These are phyloP conservation scores for Brachionichthys hirsutus DNA, from an alignment of 2,113 vertebrate genomes.

Conservation along the genomic window DNA sequence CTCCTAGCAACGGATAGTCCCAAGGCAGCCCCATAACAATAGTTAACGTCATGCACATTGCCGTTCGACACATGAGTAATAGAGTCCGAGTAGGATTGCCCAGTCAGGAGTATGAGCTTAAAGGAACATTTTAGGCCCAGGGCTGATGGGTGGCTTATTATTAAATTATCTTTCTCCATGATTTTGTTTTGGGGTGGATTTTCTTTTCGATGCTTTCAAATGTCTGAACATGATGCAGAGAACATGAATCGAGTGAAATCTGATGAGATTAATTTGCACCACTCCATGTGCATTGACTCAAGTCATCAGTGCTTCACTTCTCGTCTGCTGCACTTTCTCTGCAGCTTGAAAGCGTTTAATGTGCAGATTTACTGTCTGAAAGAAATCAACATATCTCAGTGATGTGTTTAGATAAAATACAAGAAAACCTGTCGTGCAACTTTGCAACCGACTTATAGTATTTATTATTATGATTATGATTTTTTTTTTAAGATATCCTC, in stretches of 20 bases:
- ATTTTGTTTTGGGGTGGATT: too few species aligned
- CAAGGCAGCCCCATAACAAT: conserved; percentile 45
- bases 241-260: conserved; percentile 10
- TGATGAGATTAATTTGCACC: not conserved
- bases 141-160: conserved; percentile 23
- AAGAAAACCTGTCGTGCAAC: too few species aligned
- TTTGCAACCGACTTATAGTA: too few species aligned
- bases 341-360: too few species aligned
- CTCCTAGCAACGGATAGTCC: conserved; percentile 32
- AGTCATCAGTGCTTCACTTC: too few species aligned
- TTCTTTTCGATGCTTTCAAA: conserved; percentile 20
- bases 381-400: too few species aligned
- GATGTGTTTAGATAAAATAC: too few species aligned
- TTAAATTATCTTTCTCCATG: not conserved
- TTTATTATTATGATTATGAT: too few species aligned
- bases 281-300: too few species aligned
- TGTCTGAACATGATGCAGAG: conserved; percentile 12
- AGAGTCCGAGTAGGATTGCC: conserved; percentile 14
- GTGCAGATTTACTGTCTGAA: too few species aligned
- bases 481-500: too few species aligned
- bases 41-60: conserved; percentile 27
- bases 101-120: conserved; percentile 32
- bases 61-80: conserved; percentile 16
- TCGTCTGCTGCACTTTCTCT: too few species aligned
- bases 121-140: conserved; percentile 12